A percentile compares a stretch with the other conserved stretches of the same genome.
phyloP scores from a whole-genome alignment of 35 echinoderm and acorn worm species.

The Diadema setosum region DNA sequence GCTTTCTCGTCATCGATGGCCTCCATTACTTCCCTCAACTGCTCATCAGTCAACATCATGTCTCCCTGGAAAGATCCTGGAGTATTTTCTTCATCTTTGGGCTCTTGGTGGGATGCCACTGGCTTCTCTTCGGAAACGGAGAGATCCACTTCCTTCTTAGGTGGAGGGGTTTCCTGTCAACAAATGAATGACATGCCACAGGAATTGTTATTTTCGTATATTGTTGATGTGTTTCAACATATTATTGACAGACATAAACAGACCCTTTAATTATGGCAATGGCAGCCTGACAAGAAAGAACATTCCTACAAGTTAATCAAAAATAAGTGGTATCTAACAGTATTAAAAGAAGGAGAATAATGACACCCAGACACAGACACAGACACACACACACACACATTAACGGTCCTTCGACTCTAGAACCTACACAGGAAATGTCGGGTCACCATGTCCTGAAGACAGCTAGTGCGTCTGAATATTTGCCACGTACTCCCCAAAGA shows the following conservation, averaged over 20 bases:
- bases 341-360: background rate
- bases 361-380: background rate
- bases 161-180: background rate
- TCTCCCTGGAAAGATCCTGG: background rate
- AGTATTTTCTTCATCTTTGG: background rate
- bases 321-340: too few relatives aligned
- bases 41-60: slow-evolving; percentile 1
- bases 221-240: too few relatives aligned
- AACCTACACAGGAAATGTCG: too few relatives aligned
- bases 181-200: background rate
- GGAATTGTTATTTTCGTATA: background rate
- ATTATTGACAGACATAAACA: too few relatives aligned
- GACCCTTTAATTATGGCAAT: background rate
- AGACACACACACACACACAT: background rate
- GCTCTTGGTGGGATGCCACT: background rate
- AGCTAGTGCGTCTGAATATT: too few relatives aligned
- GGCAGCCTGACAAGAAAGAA: too few relatives aligned
- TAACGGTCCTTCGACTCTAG: too few relatives aligned
- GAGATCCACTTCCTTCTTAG: background rate
- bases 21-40: background rate
- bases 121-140: background rate
- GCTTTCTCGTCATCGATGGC: background rate
- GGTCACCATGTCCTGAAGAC: too few relatives aligned
- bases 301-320: too few relatives aligned
- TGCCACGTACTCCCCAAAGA: background rate